Evolutionary conservation across 2,113 vertebrate genomes (phyloP), one percentile per base, ranked within the genome.

Genomic region (Aleadryas rufinucha): DNA sequence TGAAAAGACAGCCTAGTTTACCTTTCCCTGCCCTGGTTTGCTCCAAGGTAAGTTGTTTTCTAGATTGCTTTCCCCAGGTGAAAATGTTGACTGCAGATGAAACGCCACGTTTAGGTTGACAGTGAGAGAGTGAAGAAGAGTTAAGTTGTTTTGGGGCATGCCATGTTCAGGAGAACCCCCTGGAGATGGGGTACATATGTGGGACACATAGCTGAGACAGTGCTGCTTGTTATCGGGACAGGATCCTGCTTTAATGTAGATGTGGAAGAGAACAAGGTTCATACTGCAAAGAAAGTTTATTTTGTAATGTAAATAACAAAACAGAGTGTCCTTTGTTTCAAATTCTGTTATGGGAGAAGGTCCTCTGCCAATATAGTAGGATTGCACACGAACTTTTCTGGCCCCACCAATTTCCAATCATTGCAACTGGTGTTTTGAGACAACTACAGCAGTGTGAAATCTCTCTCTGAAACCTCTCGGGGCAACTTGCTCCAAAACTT

Each of bases 91-190:
- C 63, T 70, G 27, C 3, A 2, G 28, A n/a, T 52, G 28, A 74
- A 89, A 81, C 19, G 31, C 28, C 3, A 1, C 15, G 26, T 64
- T 88, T 44, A 57, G 16, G 35, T 2, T 84, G 87, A 20, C 30
- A 21, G 47, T 47, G 8, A 47, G 16, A 68, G 20, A 39, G 5
- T 35, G 53, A 65, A 79, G 60, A 71, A 72, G 23, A 59, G 28
- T 65, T 47, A 65, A 76, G 31, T 15, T 16, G 15, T 53, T 64
- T 56, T 8, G 45, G 42, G 37, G 11, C 6, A 21, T 18, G 31
- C 4, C n/a, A n/a, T 0, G 0, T 45, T 18, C 13, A n/a, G 31
- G 20, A 13, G 8, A 94, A 6, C 1, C 7, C 8, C 27, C n/a
- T 54, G 1, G 2, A 75, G 35, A 37, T 17, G 13, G 17, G 14